Base-by-base conservation (phyloP, 2,113 vertebrate genomes). In the Semnornis frantzii region DNA sequence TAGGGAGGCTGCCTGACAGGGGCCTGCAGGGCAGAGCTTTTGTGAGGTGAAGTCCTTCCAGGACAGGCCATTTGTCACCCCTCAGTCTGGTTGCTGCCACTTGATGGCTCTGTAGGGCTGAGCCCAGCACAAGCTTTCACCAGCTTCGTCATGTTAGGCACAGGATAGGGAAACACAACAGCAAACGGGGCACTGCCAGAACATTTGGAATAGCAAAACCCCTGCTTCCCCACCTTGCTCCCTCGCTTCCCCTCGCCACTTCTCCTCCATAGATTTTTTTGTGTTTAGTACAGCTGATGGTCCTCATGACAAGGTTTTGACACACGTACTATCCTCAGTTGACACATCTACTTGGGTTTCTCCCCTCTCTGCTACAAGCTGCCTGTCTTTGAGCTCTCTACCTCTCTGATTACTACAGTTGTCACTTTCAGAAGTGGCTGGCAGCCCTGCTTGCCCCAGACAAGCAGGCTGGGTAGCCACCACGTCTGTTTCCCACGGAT, bases 71-170 rank as follows among this genome's bases (percentile, higher is more conserved):
- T 63, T 80, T 37, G 20, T 34, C 11, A 39, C 17, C 39, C 10
- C 0, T 0, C 20, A 9, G 63, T 8, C 19, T n/a, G 23, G 25
- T 21, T 2, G 3, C n/a, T 48, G 8, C 23, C 30, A 3, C 0
- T 42, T 13, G 31, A 15, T 62, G 28, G 62, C 55, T 34, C 18
- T 0, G 44, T 24, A 42, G 30, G 37, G 30, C 60, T 60, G 10
- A 62, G 28, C 33, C 31, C 37, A 62, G n/a, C 55, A n/a, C 1
- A 1, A 88, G 30, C 25, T 42, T 31, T 42, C 34, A 15, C 46
- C n/a, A n/a, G 6, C 10, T 84, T 46, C 14, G 5, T 68, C 1
- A 0, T 10, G 42, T 59, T 62, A 37, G 31, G 55, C 8, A 18
- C 10, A 10, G 28, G 12, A 6, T 20, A 21, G 16, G 8, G 25